Evolutionary conservation across 2,113 vertebrate genomes (phyloP).

Genomic region (Onychostruthus taczanowskii): DNA sequence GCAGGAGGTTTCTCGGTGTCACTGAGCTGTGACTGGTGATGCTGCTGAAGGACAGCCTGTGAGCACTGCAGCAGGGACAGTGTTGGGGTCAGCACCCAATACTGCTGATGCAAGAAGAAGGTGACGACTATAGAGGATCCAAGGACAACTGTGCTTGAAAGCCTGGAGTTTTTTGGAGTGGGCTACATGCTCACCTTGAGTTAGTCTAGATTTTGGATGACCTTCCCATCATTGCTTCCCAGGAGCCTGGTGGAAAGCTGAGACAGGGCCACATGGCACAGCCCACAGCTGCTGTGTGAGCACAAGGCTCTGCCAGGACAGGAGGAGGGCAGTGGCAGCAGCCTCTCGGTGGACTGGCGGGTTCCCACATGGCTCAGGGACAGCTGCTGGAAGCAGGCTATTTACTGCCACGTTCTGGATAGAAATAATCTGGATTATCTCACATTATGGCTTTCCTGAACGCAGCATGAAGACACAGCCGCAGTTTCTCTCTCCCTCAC

Average conservation of each 20-base stretch:
- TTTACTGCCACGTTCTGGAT: neutral
- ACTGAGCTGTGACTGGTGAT: neutral
- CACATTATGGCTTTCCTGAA: neutral
- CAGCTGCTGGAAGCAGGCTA: neutral
- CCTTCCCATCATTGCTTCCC: neutral
- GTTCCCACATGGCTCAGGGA: neutral
- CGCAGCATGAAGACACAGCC: neutral
- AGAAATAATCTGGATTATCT: conserved; percentile 39
- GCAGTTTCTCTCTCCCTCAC: neutral
- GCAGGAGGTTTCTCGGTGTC: neutral
- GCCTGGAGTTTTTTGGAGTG: neutral
- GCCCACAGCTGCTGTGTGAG: neutral
- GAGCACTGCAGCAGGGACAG: neutral
- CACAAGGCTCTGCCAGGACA: neutral
- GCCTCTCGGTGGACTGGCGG: neutral
- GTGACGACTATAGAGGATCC: neutral
- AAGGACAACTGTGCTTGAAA: neutral
- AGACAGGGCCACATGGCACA: neutral
- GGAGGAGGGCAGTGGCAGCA: neutral
- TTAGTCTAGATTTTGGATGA: neutral
- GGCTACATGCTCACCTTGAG: neutral
- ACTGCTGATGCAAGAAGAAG: neutral
- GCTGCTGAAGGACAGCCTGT: neutral
- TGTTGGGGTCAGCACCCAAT: neutral
- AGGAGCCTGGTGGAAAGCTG: neutral